A percentile compares a stretch with the other conserved stretches of the same genome.
These are phyloP conservation scores for Gnathonemus echidnorhynchus DNA, from an alignment of 2,113 vertebrate genomes.

Conservation along the genomic window DNA sequence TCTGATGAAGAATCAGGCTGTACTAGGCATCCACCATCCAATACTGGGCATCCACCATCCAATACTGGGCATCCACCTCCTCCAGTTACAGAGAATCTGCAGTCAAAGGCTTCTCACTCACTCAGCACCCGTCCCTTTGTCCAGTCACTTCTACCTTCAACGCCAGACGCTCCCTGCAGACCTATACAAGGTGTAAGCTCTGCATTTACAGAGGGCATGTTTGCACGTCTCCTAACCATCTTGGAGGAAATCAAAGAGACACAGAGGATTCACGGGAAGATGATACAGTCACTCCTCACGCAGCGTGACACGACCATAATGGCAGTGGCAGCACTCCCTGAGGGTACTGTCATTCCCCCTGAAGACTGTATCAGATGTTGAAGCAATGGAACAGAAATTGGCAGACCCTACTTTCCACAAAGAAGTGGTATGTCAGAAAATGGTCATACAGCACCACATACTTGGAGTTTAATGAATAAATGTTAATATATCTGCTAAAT, in stretches of 20 bases:
- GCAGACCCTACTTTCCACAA: slow-evolving; percentile 18
- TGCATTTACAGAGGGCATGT: slow-evolving; percentile 22
- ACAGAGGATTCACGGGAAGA: background rate
- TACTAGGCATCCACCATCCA: slow-evolving; percentile 20
- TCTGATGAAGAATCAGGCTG: slow-evolving; percentile 23
- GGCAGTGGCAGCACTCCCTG: background rate
- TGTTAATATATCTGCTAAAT: background rate
- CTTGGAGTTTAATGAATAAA: background rate
- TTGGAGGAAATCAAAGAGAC: slow-evolving; percentile 21
- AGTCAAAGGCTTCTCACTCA: background rate
- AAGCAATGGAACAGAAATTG: slow-evolving; percentile 23
- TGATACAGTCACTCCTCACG: slow-evolving; percentile 14
- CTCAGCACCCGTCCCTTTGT: slow-evolving; percentile 17
- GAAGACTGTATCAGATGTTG: slow-evolving; percentile 19
- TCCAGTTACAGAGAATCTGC: background rate
- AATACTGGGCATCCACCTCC: slow-evolving; percentile 10
- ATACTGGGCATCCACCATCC: slow-evolving; percentile 16
- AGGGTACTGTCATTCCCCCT: slow-evolving; percentile 11
- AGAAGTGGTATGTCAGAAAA: slow-evolving; percentile 3
- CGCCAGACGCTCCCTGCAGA: slow-evolving; percentile 16
- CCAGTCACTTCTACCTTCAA: slow-evolving; percentile 16
- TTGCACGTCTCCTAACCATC: slow-evolving; percentile 10
- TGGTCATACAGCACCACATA: background rate
- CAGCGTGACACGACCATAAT: slow-evolving; percentile 6
- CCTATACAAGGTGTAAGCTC: slow-evolving; percentile 5